Percentiles rank a stretch among this genome's conserved stretches.
Conservation (phyloP, 2,888 invertebrate species). For the Lacanobia oleracea region DNA sequence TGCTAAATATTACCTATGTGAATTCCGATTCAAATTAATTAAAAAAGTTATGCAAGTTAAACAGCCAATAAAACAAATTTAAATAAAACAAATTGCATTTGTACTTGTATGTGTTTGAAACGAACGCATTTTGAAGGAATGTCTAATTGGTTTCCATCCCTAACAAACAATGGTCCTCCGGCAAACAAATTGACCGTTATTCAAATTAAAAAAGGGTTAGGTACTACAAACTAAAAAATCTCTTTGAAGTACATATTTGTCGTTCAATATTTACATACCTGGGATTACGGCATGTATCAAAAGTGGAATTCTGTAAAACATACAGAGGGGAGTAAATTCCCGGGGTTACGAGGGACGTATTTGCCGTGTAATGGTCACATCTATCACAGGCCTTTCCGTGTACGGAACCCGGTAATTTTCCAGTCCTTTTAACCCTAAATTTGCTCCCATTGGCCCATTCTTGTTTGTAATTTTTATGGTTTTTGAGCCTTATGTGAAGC, state of each 20-base stretch:
- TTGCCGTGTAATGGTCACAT: constrained; percentile 64
- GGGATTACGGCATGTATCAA: constrained; percentile 37
- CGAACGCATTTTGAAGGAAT: not conserved
- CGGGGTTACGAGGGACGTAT: constrained; percentile 48
- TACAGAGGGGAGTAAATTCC: constrained; percentile 54
- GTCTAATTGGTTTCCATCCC: not conserved
- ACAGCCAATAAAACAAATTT: not conserved
- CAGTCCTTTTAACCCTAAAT: constrained; percentile 45
- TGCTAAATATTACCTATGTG: no score
- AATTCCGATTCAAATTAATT: not conserved
- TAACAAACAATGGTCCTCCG: not conserved
- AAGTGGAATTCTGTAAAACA: constrained; percentile 52
- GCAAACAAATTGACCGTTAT: constrained; percentile 8
- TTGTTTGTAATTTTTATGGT: constrained; percentile 39
- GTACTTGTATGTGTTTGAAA: not conserved
- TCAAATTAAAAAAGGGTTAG: constrained; percentile 18
- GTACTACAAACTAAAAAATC: constrained; percentile 24
- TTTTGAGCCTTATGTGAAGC: constrained; percentile 5
- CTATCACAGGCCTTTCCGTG: constrained; percentile 58
- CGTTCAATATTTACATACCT: constrained; percentile 50
- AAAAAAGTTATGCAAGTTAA: no score
- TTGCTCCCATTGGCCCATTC: constrained; percentile 34
- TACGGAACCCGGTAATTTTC: constrained; percentile 53
- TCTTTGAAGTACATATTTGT: constrained; percentile 45
- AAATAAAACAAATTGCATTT: not conserved